A percentile compares a stretch with the other conserved stretches of the same genome.
Conservation (phyloP, 2,888 invertebrate species). For the Sinopyrophorus schimmeli region DNA sequence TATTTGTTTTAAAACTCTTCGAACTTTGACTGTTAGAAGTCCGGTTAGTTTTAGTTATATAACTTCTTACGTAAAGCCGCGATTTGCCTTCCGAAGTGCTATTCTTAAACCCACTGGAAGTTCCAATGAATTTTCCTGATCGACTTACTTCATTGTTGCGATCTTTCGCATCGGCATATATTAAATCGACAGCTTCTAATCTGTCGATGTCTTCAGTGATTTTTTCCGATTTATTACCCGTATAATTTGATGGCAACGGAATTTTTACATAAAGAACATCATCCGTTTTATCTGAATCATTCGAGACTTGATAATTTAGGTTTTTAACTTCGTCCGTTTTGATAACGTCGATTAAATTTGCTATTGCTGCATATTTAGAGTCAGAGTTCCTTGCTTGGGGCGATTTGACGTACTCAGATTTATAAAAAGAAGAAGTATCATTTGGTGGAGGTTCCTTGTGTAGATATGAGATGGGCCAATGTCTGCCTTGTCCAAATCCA, state of each 20-base stretch:
- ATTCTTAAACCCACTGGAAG: not conserved
- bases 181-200: constrained; percentile 10
- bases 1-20: constrained; percentile 7
- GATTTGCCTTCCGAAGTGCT: constrained; percentile 6
- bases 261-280: constrained; percentile 51
- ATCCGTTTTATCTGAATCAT: constrained; percentile 47
- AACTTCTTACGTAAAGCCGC: constrained; percentile 44
- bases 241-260: constrained; percentile 49
- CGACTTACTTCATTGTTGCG: not conserved
- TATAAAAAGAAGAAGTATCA: constrained; percentile 44
- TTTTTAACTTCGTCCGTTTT: constrained; percentile 51
- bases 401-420: constrained; percentile 34
- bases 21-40: constrained; percentile 29
- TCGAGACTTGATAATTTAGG: constrained; percentile 48
- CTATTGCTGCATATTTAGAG: constrained; percentile 47
- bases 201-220: constrained; percentile 5
- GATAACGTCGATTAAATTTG: constrained; percentile 51
- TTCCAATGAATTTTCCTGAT: constrained; percentile 5
- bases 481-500: constrained; percentile 56
- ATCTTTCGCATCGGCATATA: not conserved
- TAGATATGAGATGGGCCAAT: constrained; percentile 81
- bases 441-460: constrained; percentile 81
- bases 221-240: constrained; percentile 28
- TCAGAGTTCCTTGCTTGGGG: constrained; percentile 21
- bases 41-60: constrained; percentile 48